Evolutionary conservation across 2,888 invertebrate species (phyloP), one percentile per base, ranked within the genome.

Genomic region (Andrena trimmerana): DNA sequence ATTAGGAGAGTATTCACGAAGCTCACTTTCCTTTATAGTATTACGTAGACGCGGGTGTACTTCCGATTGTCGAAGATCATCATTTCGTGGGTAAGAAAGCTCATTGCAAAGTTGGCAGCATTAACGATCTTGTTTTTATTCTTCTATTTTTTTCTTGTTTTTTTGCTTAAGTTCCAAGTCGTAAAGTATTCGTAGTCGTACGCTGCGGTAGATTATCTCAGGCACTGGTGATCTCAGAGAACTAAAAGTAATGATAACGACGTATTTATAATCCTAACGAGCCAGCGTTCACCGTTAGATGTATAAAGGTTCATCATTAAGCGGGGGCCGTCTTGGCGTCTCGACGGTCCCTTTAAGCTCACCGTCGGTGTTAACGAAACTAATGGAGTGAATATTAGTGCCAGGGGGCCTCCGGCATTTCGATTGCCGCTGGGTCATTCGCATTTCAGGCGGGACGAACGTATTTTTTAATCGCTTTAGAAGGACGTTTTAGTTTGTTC

Each of bases 171-270:
- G 80, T 57, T 62, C 2, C 60, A 67, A 27, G 5, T 33, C 36
- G 36, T 78, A 54, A 84, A 83, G 48, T 86, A 81, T 86, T 79
- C 67, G 72, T 80, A 76, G 65, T 59, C 24, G n/a, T 68, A 78
- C 69, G 66, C 66, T 84, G 76, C 71, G 78, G 83, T 86, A 86
- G 75, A 81, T 60, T 83, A 84, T 88, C 90, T 90, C 90, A 90
- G 90, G 90, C 90, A 87, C 78, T 88, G 86, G 87, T 90, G 90
- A 90, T 90, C 90, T 90, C 90, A 90, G 85, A 85, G 82, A 84
- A 84, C 69, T 85, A 83, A 86, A 81, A 73, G 70, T 85, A 79
- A 85, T 48, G 48, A 83, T 67, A 86, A 79, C 77, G 79, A 73
- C 65, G 70, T 88, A 89, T 88, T 87, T 88, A 89, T 89, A 83